Percentiles rank a stretch among this genome's conserved stretches.
Conservation (phyloP, 2,888 invertebrate genomes). For the Leucozona laternaria region DNA sequence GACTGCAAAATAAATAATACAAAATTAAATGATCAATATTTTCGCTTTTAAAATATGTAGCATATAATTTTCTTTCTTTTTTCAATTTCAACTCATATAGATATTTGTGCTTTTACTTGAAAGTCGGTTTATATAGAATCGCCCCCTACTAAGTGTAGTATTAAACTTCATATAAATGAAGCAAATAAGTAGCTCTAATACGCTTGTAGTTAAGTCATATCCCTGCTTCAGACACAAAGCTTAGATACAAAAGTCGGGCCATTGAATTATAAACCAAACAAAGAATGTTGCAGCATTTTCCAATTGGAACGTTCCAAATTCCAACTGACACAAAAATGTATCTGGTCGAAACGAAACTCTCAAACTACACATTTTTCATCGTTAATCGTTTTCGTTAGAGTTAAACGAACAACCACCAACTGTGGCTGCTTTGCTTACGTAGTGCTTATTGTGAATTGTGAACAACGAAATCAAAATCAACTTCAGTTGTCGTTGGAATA, state of each 20-base stretch:
- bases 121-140: too few species aligned
- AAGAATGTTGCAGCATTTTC: neutral
- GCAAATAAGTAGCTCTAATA: neutral
- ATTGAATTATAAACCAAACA: neutral
- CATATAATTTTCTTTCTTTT: too few species aligned
- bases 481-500: slow-evolving; percentile 70
- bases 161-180: too few species aligned
- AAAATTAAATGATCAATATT: too few species aligned
- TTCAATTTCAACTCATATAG: too few species aligned
- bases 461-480: slow-evolving; percentile 54
- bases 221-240: neutral
- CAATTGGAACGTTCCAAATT: slow-evolving; percentile 19
- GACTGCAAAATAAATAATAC: too few species aligned
- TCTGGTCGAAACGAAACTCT: slow-evolving; percentile 23
- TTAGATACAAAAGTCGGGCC: neutral
- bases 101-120: too few species aligned
- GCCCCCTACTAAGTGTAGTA: too few species aligned
- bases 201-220: neutral
- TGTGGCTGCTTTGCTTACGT: slow-evolving; percentile 49
- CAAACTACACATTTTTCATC: slow-evolving; percentile 32
- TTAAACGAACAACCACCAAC: slow-evolving; percentile 69
- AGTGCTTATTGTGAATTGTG: slow-evolving; percentile 45
- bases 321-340: slow-evolving; percentile 31
- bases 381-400: slow-evolving; percentile 35
- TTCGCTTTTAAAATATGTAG: too few species aligned